A percentile compares a stretch with the other conserved stretches of the same genome.
Conservation (phyloP, 2,113 vertebrate genomes). For the Saccopteryx bilineata region DNA sequence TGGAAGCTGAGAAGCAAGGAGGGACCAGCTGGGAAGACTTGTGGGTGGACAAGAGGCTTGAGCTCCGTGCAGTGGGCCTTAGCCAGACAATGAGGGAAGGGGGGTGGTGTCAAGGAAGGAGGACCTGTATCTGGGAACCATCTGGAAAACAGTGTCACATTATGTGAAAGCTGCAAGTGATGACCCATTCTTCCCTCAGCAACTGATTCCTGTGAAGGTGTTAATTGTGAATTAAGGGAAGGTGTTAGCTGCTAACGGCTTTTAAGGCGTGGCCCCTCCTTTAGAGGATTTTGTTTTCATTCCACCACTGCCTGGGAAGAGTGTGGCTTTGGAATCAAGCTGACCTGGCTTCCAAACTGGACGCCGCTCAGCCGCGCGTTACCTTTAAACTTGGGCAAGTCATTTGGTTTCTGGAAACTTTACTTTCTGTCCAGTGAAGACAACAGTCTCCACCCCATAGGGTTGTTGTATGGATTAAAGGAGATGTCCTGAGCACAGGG, state of each 20-base stretch:
- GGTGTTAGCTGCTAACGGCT: neutral
- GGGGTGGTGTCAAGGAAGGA: neutral
- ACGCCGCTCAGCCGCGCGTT: neutral
- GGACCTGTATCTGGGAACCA: neutral
- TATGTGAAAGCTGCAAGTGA: neutral
- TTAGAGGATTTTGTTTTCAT: neutral
- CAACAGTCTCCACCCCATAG: neutral
- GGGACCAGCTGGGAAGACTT: neutral
- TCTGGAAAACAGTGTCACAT: conserved; percentile 32
- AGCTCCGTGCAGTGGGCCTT: neutral
- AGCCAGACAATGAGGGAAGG: too few relatives aligned
- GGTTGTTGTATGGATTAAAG: neutral
- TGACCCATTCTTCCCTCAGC: conserved; percentile 8
- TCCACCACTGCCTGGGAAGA: neutral
- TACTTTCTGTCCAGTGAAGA: neutral
- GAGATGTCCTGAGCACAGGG: neutral
- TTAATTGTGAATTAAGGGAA: conserved; percentile 53
- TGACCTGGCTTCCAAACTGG: neutral
- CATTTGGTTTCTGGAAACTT: neutral
- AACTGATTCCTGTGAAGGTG: conserved; percentile 24
- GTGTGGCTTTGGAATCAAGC: neutral
- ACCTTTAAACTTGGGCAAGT: neutral
- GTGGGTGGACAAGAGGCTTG: neutral
- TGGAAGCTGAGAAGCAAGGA: neutral
- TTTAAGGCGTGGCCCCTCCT: neutral